These are phyloP conservation scores for Tethya wilhelma DNA, from an alignment of 37 sponge, comb jelly and placozoan species.

Conservation along the genomic window DNA sequence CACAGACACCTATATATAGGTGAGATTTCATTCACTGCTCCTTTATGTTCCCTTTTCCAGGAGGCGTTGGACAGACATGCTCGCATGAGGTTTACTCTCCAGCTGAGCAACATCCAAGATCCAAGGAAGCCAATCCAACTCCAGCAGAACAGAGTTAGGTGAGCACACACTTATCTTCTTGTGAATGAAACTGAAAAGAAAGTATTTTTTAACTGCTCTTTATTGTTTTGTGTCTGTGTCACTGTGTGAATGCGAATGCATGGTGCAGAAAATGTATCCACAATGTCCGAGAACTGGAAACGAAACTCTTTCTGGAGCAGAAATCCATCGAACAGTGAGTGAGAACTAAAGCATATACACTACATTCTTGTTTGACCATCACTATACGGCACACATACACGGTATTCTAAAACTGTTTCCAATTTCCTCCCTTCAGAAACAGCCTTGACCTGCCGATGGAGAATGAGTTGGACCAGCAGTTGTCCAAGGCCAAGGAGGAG, in stretches of 20 bases:
- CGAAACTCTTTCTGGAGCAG: slow-evolving; percentile 44
- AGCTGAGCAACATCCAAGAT: slow-evolving; percentile 80
- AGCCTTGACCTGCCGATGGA: neutral
- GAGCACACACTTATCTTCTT: neutral
- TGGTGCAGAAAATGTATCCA: slow-evolving; percentile 50
- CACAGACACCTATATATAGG: too few relatives aligned
- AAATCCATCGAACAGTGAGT: slow-evolving; percentile 39
- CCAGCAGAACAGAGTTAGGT: slow-evolving; percentile 79
- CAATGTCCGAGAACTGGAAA: slow-evolving; percentile 46
- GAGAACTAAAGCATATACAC: neutral
- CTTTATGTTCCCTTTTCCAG: slow-evolving; percentile 13
- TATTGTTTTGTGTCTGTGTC: neutral
- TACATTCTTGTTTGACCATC: neutral
- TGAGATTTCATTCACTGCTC: too few relatives aligned
- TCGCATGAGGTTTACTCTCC: slow-evolving; percentile 74
- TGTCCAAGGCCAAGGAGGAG: slow-evolving; percentile 59
- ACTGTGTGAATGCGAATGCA: neutral
- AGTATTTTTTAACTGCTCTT: neutral
- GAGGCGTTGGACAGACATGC: slow-evolving; percentile 60
- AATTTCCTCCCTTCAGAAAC: neutral
- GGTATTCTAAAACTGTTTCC: neutral
- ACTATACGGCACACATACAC: neutral
- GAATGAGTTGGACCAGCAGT: slow-evolving; percentile 40
- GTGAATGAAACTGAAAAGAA: neutral
- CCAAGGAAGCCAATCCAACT: slow-evolving; percentile 53